phyloP scores from a whole-genome alignment of 2,888 invertebrate species.

The Zhengitettix transpicula region DNA sequence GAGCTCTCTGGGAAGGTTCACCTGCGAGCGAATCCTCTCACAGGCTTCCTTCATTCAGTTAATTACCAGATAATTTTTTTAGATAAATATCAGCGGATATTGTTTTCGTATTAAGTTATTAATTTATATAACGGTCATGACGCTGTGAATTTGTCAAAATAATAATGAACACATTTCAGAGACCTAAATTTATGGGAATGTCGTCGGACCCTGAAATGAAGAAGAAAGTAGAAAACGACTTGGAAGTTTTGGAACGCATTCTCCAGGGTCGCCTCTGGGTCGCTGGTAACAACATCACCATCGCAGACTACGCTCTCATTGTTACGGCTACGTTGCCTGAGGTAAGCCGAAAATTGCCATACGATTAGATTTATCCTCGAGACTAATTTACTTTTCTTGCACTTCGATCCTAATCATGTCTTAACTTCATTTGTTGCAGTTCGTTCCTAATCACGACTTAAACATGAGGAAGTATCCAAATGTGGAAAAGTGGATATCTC shows the following conservation, averaged over 20 bases:
- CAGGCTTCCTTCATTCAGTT: no score
- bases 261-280: conserved; percentile 40
- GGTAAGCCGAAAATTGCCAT: conserved; percentile 22
- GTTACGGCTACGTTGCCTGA: conserved; percentile 37
- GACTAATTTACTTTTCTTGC: not conserved
- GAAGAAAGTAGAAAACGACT: conserved; percentile 30
- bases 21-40: no score
- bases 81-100: no score
- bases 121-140: no score
- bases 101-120: no score
- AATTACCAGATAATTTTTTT: no score
- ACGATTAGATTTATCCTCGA: no score
- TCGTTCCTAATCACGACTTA: conserved; percentile 22
- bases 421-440: conserved; percentile 26
- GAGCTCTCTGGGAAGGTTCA: no score
- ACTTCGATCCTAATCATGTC: conserved; percentile 15
- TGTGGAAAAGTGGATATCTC: conserved; percentile 42
- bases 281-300: conserved; percentile 41
- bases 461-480: conserved; percentile 54
- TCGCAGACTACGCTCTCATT: conserved; percentile 44
- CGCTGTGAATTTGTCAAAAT: no score
- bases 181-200: conserved; percentile 31
- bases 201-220: conserved; percentile 44
- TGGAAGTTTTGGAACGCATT: conserved; percentile 41
- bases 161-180: no score